Percentiles rank a stretch among this genome's conserved stretches.
These are phyloP conservation scores for Heterodera filipjevi DNA, from an alignment of 2,888 invertebrate species.

Conservation along the genomic window DNA sequence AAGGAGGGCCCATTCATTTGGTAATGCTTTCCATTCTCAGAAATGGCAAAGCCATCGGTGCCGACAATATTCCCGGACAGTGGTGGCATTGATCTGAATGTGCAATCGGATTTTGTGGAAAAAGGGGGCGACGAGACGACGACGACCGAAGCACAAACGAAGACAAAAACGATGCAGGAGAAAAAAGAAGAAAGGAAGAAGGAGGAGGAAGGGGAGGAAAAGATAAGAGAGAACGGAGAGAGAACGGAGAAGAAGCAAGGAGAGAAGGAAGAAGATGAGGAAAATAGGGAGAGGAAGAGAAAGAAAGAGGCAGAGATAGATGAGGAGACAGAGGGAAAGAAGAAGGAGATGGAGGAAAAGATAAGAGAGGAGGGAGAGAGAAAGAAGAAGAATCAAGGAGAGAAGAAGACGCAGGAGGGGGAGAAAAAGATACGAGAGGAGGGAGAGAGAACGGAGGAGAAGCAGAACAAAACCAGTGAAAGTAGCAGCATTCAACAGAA, in stretches of 20 bases:
- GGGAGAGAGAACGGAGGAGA: not conserved
- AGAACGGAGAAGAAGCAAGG: not conserved
- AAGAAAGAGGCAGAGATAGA: not conserved
- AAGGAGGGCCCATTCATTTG: not conserved
- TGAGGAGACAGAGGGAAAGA: not conserved
- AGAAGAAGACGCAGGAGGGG: not conserved
- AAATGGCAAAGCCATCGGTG: not conserved
- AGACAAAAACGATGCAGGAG: no score
- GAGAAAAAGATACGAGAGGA: not conserved
- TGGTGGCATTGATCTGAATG: not conserved
- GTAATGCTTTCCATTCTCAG: not conserved
- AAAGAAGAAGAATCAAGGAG: not conserved
- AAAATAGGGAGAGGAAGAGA: not conserved
- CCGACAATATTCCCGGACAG: not conserved
- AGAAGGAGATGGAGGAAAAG: not conserved
- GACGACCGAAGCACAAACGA: not conserved
- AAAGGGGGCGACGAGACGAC: not conserved
- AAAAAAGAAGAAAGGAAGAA: not conserved
- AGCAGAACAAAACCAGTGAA: not conserved
- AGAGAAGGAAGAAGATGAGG: not conserved
- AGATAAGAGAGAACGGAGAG: no score
- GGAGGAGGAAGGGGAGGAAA: not conserved
- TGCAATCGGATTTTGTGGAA: constrained; percentile 6
- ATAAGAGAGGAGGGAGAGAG: no score
- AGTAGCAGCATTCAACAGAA: no score